These are phyloP conservation scores for Scytalopus superciliaris DNA, from an alignment of 2,113 vertebrate genomes.

Conservation along the genomic window DNA sequence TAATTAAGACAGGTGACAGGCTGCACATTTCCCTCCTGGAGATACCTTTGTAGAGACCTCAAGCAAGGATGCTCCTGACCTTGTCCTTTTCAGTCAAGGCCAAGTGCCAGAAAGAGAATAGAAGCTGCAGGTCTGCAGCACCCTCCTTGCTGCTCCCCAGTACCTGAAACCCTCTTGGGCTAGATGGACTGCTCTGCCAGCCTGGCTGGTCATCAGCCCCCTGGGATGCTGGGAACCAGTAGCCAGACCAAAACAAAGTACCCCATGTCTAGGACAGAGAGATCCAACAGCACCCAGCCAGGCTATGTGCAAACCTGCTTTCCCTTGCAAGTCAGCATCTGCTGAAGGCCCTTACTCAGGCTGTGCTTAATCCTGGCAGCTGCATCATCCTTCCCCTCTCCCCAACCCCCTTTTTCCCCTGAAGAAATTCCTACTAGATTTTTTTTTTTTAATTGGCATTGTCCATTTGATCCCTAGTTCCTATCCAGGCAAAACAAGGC, in stretches of 20 bases:
- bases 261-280: background rate
- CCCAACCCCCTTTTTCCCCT: slow-evolving; percentile 1
- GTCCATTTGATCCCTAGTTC: slow-evolving; percentile 17
- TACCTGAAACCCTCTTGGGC: background rate
- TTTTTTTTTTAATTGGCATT: background rate
- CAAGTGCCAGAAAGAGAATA: background rate
- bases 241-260: background rate
- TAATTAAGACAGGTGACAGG: slow-evolving; percentile 4
- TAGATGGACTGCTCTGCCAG: background rate
- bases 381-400: background rate
- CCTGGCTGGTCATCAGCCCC: background rate
- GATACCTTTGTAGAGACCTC: background rate
- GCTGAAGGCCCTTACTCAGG: background rate
- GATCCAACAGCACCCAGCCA: background rate
- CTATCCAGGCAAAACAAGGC: slow-evolving; percentile 39
- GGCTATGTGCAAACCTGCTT: background rate
- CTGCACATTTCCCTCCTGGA: background rate
- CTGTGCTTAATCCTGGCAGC: background rate
- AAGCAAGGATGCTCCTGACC: background rate
- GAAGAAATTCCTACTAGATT: background rate
- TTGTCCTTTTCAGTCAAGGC: background rate
- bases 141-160: background rate
- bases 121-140: background rate
- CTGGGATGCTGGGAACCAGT: background rate
- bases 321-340: background rate